A percentile compares a stretch with the other conserved stretches of the same genome.
These are phyloP conservation scores for Tipula vernalis DNA, from an alignment of 2,888 invertebrate genomes.

Conservation along the genomic window DNA sequence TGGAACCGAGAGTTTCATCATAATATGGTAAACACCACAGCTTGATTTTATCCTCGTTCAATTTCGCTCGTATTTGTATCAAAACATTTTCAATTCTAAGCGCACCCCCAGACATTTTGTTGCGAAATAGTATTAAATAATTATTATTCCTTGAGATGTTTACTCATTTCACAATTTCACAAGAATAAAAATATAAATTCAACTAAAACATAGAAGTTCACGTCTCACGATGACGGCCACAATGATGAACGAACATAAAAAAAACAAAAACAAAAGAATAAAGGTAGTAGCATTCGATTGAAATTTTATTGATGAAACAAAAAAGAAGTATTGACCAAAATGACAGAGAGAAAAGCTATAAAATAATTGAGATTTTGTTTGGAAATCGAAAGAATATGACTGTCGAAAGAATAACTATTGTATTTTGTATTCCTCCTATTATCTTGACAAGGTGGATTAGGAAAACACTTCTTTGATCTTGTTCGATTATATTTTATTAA, in stretches of 20 bases:
- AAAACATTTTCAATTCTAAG: slow-evolving; percentile 43
- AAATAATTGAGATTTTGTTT: too few relatives aligned
- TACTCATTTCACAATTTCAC: not conserved
- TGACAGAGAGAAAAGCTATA: too few relatives aligned
- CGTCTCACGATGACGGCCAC: not conserved
- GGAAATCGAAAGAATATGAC: too few relatives aligned
- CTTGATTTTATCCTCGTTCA: slow-evolving; percentile 56
- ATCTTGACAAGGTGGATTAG: too few relatives aligned
- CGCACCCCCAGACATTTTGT: not conserved
- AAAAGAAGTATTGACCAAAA: not conserved
- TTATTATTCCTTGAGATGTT: not conserved
- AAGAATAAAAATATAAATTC: not conserved
- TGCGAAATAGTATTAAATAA: not conserved
- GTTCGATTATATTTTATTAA: too few relatives aligned
- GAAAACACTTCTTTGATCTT: too few relatives aligned
- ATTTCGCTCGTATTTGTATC: slow-evolving; percentile 49
- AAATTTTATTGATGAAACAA: not conserved
- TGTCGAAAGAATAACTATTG: too few relatives aligned
- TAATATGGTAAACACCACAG: slow-evolving; percentile 65
- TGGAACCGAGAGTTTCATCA: slow-evolving; percentile 36
- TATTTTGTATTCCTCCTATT: too few relatives aligned
- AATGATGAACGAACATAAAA: not conserved
- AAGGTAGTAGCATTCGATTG: not conserved
- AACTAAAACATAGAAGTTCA: not conserved
- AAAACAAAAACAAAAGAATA: not conserved